Evolutionary conservation across 2,888 invertebrate species (phyloP).

Genomic region (Lasioglossum lativentre): DNA sequence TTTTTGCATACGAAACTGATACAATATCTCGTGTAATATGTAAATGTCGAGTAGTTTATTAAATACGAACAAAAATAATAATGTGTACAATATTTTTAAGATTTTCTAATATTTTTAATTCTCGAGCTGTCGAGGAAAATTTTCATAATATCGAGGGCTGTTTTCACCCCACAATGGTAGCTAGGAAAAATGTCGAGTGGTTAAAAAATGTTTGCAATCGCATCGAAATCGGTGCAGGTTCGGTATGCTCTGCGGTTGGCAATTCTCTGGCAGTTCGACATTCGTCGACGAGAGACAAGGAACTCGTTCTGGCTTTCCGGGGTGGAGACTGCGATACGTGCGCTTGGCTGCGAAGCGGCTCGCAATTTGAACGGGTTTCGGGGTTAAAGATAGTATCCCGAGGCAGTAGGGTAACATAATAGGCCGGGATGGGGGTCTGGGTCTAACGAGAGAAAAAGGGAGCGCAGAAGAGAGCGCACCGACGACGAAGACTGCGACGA

Average conservation of each 20-base stretch:
- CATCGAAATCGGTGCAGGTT: neutral
- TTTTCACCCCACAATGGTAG: neutral
- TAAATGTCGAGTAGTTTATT: no score
- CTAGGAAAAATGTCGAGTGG: neutral
- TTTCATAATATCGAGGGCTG: no score
- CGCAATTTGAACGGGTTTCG: constrained; percentile 75
- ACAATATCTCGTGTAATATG: no score
- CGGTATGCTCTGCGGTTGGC: neutral
- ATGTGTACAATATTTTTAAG: no score
- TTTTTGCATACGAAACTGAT: no score
- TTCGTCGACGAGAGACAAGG: neutral
- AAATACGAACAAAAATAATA: no score
- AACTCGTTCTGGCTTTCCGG: constrained; percentile 55
- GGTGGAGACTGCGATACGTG: constrained; percentile 51
- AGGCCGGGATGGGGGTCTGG: constrained; percentile 72
- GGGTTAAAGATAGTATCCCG: constrained; percentile 77
- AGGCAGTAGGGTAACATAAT: constrained; percentile 78
- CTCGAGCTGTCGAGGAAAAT: no score
- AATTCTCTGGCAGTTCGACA: neutral
- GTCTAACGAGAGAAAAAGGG: constrained; percentile 72
- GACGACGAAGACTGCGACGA: neutral
- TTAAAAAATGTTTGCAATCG: neutral
- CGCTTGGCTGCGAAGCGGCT: constrained; percentile 62
- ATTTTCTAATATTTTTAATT: no score
- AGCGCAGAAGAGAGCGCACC: constrained; percentile 64